Conservation (phyloP, 2,113 vertebrate species). For the Vireo altiloquus region DNA sequence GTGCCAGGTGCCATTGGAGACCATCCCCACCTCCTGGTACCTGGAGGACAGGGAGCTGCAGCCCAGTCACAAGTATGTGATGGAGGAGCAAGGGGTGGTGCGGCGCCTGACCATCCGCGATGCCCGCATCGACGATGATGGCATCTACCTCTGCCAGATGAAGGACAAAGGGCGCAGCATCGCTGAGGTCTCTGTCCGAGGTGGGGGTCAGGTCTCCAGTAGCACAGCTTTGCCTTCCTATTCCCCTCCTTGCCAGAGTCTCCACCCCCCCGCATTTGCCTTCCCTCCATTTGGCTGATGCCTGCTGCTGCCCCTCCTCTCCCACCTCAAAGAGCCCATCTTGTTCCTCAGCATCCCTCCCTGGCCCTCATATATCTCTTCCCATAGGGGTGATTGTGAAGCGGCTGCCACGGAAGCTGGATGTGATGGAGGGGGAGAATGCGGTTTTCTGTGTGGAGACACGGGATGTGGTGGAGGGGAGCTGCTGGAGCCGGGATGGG, state of each 20-base stretch:
- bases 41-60: constrained; percentile 91
- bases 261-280: background rate
- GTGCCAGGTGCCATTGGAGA: constrained; percentile 92
- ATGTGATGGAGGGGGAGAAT: constrained; percentile 94
- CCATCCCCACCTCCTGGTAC: constrained; percentile 91
- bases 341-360: background rate
- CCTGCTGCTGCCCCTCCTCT: background rate
- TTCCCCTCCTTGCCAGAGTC: background rate
- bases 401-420: constrained; percentile 90
- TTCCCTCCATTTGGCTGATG: background rate
- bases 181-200: constrained; percentile 92
- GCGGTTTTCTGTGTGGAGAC: constrained; percentile 94
- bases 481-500: constrained; percentile 88
- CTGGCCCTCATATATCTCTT: background rate
- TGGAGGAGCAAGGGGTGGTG: constrained; percentile 89
- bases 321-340: background rate
- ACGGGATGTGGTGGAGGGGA: constrained; percentile 80
- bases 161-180: constrained; percentile 91
- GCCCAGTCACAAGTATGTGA: constrained; percentile 92
- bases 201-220: constrained; percentile 31
- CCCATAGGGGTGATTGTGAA: constrained; percentile 68
- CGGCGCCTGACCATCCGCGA: constrained; percentile 89
- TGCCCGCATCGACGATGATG: constrained; percentile 88
- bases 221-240: background rate
- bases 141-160: constrained; percentile 97